A percentile compares a stretch with the other conserved stretches of the same genome.
These are phyloP conservation scores for Acanthurus lineatus DNA, from an alignment of 2,797 vertebrate genomes.

Conservation along the genomic window DNA sequence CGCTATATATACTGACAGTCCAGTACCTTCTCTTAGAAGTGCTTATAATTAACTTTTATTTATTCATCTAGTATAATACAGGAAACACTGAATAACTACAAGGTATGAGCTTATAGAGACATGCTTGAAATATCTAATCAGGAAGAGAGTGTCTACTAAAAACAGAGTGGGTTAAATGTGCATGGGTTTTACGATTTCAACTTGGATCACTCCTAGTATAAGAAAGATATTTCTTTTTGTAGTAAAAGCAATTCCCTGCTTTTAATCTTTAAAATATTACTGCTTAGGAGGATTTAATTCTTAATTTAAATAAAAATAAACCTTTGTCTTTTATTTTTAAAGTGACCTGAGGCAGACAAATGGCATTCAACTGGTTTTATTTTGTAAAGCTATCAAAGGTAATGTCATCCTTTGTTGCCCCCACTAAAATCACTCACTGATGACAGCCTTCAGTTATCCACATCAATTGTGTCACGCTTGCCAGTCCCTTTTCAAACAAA, in stretches of 20 bases:
- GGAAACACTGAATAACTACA: not conserved
- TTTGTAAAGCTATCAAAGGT: slow-evolving; percentile 24
- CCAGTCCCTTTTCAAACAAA: slow-evolving; percentile 59
- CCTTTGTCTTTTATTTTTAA: slow-evolving; percentile 7
- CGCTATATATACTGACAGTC: not conserved
- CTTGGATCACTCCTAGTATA: not conserved
- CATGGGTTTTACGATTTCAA: not conserved
- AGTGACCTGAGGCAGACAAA: slow-evolving; percentile 18
- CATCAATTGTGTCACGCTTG: slow-evolving; percentile 45
- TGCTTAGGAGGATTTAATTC: not conserved
- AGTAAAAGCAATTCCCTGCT: not conserved
- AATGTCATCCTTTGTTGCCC: slow-evolving; percentile 36
- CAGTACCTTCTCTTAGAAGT: not conserved
- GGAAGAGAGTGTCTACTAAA: not conserved
- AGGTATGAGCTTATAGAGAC: not conserved
- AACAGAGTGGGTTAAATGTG: not conserved
- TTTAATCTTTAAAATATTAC: not conserved
- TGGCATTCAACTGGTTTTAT: slow-evolving; percentile 2
- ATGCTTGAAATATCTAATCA: not conserved
- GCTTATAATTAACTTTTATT: slow-evolving; percentile 2
- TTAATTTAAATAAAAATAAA: not conserved
- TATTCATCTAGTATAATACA: slow-evolving; percentile 5
- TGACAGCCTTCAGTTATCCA: slow-evolving; percentile 45
- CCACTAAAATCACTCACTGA: slow-evolving; percentile 42
- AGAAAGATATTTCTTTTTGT: not conserved